Evolutionary conservation across 2,888 invertebrate species (phyloP).

Genomic region (Stegophylla sp.): DNA sequence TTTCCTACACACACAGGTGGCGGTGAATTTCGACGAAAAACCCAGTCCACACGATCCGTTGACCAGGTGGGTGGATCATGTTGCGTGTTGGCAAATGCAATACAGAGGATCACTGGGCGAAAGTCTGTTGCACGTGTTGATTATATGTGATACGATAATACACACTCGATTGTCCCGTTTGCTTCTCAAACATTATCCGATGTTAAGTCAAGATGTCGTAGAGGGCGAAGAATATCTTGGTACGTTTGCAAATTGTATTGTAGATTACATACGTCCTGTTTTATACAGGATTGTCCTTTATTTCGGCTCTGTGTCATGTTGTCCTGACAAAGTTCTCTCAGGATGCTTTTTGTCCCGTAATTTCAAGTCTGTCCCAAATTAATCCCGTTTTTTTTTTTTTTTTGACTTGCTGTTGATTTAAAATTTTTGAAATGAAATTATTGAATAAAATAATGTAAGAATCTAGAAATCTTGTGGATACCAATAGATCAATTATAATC

Average conservation of each 20-base stretch:
- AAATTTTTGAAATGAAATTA: no score
- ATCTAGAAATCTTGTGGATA: no score
- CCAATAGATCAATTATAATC: no score
- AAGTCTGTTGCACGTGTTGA: slow-evolving; percentile 90
- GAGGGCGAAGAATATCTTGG: slow-evolving; percentile 97
- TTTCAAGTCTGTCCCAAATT: no score
- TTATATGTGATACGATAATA: slow-evolving; percentile 84
- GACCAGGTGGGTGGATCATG: slow-evolving; percentile 87
- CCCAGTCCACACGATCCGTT: slow-evolving; percentile 85
- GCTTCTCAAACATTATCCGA: slow-evolving; percentile 88
- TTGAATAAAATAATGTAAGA: no score
- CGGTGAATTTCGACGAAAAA: slow-evolving; percentile 86
- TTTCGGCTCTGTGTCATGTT: no score
- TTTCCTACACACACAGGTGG: slow-evolving; percentile 68
- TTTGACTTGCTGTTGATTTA: no score
- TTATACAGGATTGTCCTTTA: no score
- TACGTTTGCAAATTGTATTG: slow-evolving; percentile 63
- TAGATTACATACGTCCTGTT: no score
- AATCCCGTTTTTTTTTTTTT: no score
- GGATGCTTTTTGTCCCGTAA: no score
- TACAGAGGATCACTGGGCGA: slow-evolving; percentile 95
- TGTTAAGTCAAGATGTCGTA: slow-evolving; percentile 88
- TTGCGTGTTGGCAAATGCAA: slow-evolving; percentile 97
- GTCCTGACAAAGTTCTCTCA: no score
- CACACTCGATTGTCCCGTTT: slow-evolving; percentile 86